Conservation (phyloP, 2,113 vertebrate species). For the Ochotona princeps region DNA sequence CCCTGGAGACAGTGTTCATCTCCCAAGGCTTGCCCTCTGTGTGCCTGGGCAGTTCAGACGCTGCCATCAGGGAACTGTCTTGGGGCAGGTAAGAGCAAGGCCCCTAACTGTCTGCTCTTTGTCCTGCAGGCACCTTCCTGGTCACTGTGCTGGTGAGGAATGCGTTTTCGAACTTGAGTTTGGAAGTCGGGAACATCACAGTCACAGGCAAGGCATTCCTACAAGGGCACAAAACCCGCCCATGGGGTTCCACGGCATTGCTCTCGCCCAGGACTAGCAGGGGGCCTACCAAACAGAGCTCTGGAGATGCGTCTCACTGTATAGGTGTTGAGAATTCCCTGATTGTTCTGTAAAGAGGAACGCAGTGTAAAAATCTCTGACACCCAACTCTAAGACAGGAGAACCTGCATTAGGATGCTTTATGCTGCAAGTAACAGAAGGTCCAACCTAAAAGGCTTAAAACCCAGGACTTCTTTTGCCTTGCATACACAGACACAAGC, state of each 20-base stretch:
- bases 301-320: not conserved
- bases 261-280: not conserved
- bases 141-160: slow-evolving; percentile 89
- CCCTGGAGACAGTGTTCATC: not conserved
- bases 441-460: not conserved
- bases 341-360: not conserved
- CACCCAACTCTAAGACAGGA: not conserved
- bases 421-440: not conserved
- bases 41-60: not conserved
- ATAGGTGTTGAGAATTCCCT: not conserved
- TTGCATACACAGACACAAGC: not conserved
- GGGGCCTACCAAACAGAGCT: not conserved
- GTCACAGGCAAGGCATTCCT: slow-evolving; percentile 80
- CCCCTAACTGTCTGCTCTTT: not conserved
- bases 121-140: slow-evolving; percentile 85
- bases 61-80: not conserved
- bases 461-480: not conserved
- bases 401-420: not conserved
- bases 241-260: too few relatives aligned
- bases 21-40: not conserved
- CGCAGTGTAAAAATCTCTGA: not conserved
- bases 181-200: slow-evolving; percentile 88
- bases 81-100: accelerated
- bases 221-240: slow-evolving; percentile 38
- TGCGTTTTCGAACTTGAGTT: slow-evolving; percentile 86